Evolutionary conservation across 2,113 vertebrate species (phyloP), one percentile per base, ranked within the genome.

Genomic region (Nothoprocta perdicaria): DNA sequence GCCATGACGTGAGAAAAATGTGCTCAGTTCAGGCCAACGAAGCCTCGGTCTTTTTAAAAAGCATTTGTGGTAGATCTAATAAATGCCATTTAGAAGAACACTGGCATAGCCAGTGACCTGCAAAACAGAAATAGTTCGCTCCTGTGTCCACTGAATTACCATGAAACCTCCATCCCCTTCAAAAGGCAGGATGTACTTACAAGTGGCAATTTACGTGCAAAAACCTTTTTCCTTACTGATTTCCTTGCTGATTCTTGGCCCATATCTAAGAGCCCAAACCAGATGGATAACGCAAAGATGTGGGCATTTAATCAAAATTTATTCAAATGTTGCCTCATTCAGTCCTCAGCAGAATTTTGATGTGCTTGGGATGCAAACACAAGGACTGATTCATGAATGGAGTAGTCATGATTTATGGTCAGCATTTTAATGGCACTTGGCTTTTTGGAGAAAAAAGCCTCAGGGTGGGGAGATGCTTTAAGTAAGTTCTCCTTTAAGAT

Each of bases 241-340:
- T 95, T 53, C 26, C 41, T 40, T 63, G n/a, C 52, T 76, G 58
- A 45, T 67, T 71, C 23, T 29, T 50, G 67, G 40, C 26, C 19
- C 27, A 16, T 0, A 0, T 9, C 0, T 6, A 68, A 43, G 26
- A 50, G 16, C 62, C 27, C 50, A 14, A 4, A 29, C 21, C 33
- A 19, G 17, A 84, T 9, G 9, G 6, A 10, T 53, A 82, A 88
- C 15, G 6, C 38, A n/a, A 66, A 81, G 50, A 46, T 24, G 21
- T 3, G 12, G 3, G 7, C 12, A n/a, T 53, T 63, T 69, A 71
- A 75, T 81, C 35, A 46, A 85, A 73, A 6, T 40, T 26, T 26
- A 40, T 55, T 41, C 7, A n/a, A 33, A 24, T 80, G 53, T 90
- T 63, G 43, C 21, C 26, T 8, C 67, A 1, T 65, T n/a, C 52